These are phyloP conservation scores for Seriola dumerili DNA, from an alignment of 2,113 vertebrate species.

Conservation along the genomic window DNA sequence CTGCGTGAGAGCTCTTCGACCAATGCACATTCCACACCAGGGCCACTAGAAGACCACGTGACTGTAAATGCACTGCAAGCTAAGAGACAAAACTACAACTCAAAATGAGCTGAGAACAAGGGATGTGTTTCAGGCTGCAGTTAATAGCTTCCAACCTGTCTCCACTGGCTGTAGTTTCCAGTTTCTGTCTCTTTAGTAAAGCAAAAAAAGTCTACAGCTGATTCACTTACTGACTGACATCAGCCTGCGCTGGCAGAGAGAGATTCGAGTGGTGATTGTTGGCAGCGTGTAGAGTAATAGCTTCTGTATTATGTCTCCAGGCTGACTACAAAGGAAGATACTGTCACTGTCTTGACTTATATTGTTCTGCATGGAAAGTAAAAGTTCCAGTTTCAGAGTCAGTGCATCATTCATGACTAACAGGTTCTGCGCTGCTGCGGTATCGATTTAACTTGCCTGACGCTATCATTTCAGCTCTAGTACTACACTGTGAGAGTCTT, in stretches of 20 bases:
- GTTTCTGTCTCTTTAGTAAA: background rate
- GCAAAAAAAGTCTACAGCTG: background rate
- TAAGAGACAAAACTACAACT: background rate
- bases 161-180: background rate
- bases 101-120: background rate
- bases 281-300: constrained; percentile 29
- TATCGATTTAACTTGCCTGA: constrained; percentile 51
- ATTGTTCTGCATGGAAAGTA: constrained; percentile 22
- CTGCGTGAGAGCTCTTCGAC: constrained; percentile 41
- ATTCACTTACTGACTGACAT: constrained; percentile 34
- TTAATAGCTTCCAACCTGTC: constrained; percentile 20
- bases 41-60: constrained; percentile 15
- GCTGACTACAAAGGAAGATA: constrained; percentile 39
- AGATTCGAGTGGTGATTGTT: constrained; percentile 16
- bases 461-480: constrained; percentile 25
- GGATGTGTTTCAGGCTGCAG: background rate
- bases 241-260: background rate
- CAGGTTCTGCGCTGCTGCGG: constrained; percentile 42
- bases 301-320: constrained; percentile 16
- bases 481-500: constrained; percentile 1
- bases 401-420: constrained; percentile 53
- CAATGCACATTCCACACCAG: constrained; percentile 52
- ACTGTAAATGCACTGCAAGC: background rate
- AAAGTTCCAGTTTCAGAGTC: constrained; percentile 26
- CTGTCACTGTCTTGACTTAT: constrained; percentile 44